Percentiles rank a stretch among this genome's conserved stretches.
Evolutionary conservation across 2,113 vertebrate genomes (phyloP).

Genomic region (Tamias sibiricus): DNA sequence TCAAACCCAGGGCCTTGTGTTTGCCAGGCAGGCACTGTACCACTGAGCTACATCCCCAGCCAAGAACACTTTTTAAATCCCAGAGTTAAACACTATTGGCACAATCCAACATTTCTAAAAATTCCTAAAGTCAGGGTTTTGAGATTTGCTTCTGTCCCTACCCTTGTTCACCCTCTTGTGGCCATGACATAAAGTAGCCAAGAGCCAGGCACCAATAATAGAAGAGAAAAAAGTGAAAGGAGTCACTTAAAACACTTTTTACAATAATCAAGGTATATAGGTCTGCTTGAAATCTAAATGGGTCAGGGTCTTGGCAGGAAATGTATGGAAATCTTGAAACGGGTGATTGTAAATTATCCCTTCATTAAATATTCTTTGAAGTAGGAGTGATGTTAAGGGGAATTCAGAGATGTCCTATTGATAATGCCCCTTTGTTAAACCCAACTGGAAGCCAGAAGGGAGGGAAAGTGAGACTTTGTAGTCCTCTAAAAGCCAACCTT

Average conservation of each 20-base stretch:
- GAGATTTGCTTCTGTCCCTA: neutral
- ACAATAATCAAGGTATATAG: neutral
- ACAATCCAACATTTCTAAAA: constrained; percentile 28
- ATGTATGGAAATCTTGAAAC: neutral
- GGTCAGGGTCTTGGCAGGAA: constrained; percentile 12
- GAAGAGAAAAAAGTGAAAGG: neutral
- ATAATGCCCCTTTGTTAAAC: neutral
- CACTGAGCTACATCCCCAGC: too few species aligned
- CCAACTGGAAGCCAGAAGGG: neutral
- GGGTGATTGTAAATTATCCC: neutral
- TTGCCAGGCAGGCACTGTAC: too few species aligned
- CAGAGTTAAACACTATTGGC: constrained; percentile 1
- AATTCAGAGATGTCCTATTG: neutral
- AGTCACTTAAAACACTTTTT: neutral
- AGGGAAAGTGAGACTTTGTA: neutral
- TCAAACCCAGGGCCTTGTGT: too few species aligned
- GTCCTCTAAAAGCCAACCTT: neutral
- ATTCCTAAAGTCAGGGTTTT: neutral
- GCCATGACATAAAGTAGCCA: constrained; percentile 25
- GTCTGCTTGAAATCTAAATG: neutral
- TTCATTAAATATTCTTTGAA: neutral
- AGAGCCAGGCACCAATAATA: neutral
- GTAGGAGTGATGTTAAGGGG: neutral
- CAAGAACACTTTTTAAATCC: neutral
- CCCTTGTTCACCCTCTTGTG: constrained; percentile 69